A percentile compares a stretch with the other conserved stretches of the same genome.
phyloP scores from a whole-genome alignment of 2,113 vertebrate genomes.

The Craseonycteris thonglongyai region DNA sequence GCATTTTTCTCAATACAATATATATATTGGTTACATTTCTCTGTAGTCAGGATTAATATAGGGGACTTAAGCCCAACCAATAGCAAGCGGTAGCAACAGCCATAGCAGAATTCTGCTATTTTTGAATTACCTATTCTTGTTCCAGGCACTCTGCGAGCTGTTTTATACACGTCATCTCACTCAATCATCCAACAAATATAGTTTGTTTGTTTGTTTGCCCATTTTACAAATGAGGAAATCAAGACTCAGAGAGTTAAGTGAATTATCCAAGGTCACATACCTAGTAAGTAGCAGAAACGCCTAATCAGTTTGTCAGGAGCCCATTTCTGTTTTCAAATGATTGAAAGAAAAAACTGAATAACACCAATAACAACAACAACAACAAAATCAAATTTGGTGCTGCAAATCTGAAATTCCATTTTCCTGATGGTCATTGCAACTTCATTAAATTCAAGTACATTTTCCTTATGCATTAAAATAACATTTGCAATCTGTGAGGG shows the following conservation, averaged over 20 bases:
- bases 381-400: not conserved
- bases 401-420: slow-evolving; percentile 30
- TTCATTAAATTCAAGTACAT: slow-evolving; percentile 49
- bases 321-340: not conserved
- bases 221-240: slow-evolving; percentile 38
- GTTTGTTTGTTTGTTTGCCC: not conserved
- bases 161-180: not conserved
- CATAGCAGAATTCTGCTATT: not conserved
- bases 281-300: not conserved
- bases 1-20: not conserved
- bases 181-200: not conserved
- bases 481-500: slow-evolving; percentile 53
- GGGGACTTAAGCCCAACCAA: not conserved
- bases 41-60: not conserved
- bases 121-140: not conserved
- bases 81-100: not conserved
- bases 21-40: not conserved
- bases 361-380: not conserved
- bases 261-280: not conserved
- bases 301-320: not conserved
- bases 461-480: slow-evolving; percentile 57
- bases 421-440: slow-evolving; percentile 55
- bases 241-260: not conserved
- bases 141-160: not conserved
- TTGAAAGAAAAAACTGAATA: not conserved